Evolutionary conservation across 2,113 vertebrate genomes (phyloP).

Genomic region (Otus sunia): DNA sequence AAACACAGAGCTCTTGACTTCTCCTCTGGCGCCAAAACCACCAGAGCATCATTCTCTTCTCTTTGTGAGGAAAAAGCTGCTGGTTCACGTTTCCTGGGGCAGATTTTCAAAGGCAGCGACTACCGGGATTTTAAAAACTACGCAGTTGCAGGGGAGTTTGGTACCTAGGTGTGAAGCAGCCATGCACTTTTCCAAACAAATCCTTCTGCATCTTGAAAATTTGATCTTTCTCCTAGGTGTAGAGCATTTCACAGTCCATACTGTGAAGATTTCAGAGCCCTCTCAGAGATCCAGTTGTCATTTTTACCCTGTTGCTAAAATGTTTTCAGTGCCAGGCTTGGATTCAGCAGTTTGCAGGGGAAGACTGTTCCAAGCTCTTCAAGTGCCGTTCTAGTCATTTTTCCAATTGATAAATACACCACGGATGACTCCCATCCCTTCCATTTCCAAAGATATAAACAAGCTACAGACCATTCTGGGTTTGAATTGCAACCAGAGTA

Average conservation of each 20-base stretch:
- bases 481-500: background rate
- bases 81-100: background rate
- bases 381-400: background rate
- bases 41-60: background rate
- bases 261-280: background rate
- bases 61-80: background rate
- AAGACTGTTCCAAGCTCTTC: background rate
- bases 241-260: fast-evolving
- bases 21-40: background rate
- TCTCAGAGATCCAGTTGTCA: background rate
- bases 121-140: background rate
- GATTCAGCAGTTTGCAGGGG: background rate
- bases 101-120: background rate
- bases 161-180: background rate
- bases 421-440: background rate
- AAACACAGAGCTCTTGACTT: background rate
- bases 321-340: background rate
- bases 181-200: background rate
- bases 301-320: background rate
- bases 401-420: background rate
- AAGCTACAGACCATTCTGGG: background rate
- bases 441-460: background rate
- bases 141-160: background rate
- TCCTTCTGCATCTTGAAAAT: background rate
- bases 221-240: background rate